These are phyloP conservation scores for Myathropa florea DNA, from an alignment of 2,888 invertebrate species.

Conservation along the genomic window DNA sequence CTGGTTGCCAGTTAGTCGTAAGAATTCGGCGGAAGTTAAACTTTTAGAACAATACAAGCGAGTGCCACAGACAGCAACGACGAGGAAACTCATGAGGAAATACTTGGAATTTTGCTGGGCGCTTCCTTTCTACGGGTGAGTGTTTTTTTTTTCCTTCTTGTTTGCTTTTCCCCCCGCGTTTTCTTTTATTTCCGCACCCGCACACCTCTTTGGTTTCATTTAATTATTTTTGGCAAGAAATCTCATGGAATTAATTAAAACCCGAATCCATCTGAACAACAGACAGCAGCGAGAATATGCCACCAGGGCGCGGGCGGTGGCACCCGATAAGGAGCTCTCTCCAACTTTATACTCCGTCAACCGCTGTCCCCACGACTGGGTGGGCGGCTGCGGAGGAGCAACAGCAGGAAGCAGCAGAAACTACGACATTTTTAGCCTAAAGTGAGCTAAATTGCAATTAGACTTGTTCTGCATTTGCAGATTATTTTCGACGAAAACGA, in stretches of 20 bases:
- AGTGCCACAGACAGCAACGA: conserved; percentile 90
- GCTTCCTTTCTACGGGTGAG: conserved; percentile 92
- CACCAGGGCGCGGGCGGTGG: not conserved
- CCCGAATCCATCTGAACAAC: conserved; percentile 55
- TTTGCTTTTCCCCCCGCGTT: not conserved
- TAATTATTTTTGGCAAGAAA: conserved; percentile 70
- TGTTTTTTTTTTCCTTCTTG: conserved; percentile 25
- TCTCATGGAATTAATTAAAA: conserved; percentile 69
- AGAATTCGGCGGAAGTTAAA: conserved; percentile 92
- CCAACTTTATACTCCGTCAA: conserved; percentile 32
- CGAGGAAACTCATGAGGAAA: conserved; percentile 91
- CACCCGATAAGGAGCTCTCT: conserved; percentile 55
- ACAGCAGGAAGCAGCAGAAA: conserved; percentile 22
- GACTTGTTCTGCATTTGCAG: conserved; percentile 59
- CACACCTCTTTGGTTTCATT: conserved; percentile 32
- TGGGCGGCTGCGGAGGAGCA: not conserved
- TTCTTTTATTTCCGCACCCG: not conserved
- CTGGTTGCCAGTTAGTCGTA: conserved; percentile 88
- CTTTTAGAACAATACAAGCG: conserved; percentile 93
- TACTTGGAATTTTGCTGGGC: conserved; percentile 96
- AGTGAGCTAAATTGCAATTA: conserved; percentile 60
- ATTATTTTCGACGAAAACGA: conserved; percentile 18
- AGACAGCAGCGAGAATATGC: conserved; percentile 57
- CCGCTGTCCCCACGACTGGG: not conserved
- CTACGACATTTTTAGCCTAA: conserved; percentile 32